phyloP scores from a whole-genome alignment of 2,797 vertebrate species.

The Schizopygopsis malacanthus region DNA sequence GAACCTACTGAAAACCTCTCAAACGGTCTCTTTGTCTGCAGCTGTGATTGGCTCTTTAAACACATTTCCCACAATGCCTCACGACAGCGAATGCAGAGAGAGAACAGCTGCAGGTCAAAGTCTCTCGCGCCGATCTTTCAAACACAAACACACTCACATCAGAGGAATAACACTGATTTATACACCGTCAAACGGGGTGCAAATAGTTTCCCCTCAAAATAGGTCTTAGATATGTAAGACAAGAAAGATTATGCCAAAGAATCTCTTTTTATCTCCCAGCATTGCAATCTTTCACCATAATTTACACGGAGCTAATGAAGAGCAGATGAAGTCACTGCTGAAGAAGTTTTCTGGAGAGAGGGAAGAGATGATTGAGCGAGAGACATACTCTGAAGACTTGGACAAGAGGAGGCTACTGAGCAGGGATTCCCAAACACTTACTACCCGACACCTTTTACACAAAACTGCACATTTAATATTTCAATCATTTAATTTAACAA shows the following conservation, averaged over 20 bases:
- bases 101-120: slow-evolving; percentile 23
- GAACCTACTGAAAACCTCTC: slow-evolving; percentile 50
- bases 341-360: slow-evolving; percentile 63
- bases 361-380: not conserved
- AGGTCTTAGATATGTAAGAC: not conserved
- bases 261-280: not conserved
- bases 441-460: not conserved
- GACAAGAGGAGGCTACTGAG: not conserved
- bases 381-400: not conserved
- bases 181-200: not conserved
- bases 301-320: not conserved
- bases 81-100: not conserved
- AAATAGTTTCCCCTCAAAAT: not conserved
- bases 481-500: not conserved
- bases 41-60: slow-evolving; percentile 64
- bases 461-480: not conserved
- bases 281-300: not conserved
- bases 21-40: slow-evolving; percentile 75
- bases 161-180: not conserved
- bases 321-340: slow-evolving; percentile 70
- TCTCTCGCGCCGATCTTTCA: not conserved
- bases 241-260: not conserved
- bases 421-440: not conserved
- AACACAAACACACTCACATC: slow-evolving; percentile 15
- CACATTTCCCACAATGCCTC: slow-evolving; percentile 14